Percentiles rank a stretch among this genome's conserved stretches.
These are phyloP conservation scores for Eleginops maclovinus DNA, from an alignment of 2,113 vertebrate species.

Conservation along the genomic window DNA sequence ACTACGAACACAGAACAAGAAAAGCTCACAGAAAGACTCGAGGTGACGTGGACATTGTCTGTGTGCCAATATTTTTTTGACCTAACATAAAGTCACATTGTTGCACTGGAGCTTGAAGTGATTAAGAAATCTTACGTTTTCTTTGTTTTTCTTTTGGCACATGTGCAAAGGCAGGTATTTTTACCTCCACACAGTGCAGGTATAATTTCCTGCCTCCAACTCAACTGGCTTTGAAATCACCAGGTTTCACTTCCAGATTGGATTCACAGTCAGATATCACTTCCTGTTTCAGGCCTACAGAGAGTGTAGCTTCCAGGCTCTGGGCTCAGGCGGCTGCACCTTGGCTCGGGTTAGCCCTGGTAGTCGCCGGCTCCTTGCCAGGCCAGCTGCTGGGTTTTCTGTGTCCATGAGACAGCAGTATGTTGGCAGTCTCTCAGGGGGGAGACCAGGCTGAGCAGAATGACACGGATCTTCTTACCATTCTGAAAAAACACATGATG, in stretches of 20 bases:
- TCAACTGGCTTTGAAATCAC: conserved; percentile 51
- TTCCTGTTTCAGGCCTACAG: conserved; percentile 25
- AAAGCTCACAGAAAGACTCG: conserved; percentile 1
- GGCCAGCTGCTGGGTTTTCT: conserved; percentile 73
- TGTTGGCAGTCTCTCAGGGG: conserved; percentile 57
- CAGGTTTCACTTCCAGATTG: conserved; percentile 51
- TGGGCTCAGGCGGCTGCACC: conserved; percentile 46
- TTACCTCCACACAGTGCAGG: conserved; percentile 33
- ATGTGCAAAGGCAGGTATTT: too few relatives aligned
- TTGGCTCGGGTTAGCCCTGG: conserved; percentile 28
- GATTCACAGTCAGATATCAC: conserved; percentile 46
- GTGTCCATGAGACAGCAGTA: conserved; percentile 71
- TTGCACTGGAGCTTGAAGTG: conserved; percentile 5
- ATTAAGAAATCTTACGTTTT: conserved; percentile 21
- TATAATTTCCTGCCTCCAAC: conserved; percentile 52
- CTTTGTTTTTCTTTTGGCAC: conserved; percentile 22
- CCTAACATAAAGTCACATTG: conserved; percentile 44
- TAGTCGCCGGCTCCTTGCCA: conserved; percentile 42
- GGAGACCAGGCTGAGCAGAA: conserved; percentile 28
- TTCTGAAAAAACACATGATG: conserved; percentile 16
- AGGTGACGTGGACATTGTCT: conserved; percentile 14
- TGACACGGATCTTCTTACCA: conserved; percentile 55
- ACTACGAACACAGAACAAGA: conserved; percentile 12
- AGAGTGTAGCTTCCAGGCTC: conserved; percentile 29
- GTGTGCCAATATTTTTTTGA: conserved; percentile 40